Base-by-base conservation (phyloP, 2,113 vertebrate species). In the Trichomycterus rosablanca region DNA sequence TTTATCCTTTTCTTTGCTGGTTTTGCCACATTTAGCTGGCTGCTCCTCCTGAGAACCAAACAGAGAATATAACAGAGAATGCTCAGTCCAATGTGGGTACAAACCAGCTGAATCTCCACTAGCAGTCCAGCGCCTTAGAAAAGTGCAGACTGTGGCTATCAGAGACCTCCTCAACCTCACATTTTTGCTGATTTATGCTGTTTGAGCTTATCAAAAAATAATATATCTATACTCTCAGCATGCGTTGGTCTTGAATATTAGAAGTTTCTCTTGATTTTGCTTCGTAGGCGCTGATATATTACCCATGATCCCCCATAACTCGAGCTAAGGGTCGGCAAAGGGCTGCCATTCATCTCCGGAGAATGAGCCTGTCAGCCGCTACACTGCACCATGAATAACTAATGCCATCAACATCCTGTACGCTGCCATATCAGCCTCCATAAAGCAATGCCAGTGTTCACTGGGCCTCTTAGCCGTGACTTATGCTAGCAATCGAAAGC, bases 331-430 rank as follows among this genome's bases (percentile, higher is more conserved):
- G 32, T 56, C 19, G 43, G 32, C 63, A 16, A 42, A 48, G 26
- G 63, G 32, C 63, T 65, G 52, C 63, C 20, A 65, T 65, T 19
- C 23, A 43, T 65, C 63, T 65, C 52, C 23, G 3, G 52, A 49
- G 63, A 65, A 65, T 40, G 34, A 55, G 63, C 15, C 34, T 65
- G 63, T 65, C 63, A 65, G 52, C 43, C 16, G 35, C 44, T 30
- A 48, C 20, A 56, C 32, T 9, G 23, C 32, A 23, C 63, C 52
- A 56, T 65, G 52, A 65, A 65, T 65, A 57, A 65, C 52, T 57
- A 40, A 65, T 56, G 52, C 52, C 44, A 56, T 56, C 34, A 49
- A 37, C 43, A 24, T 65, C 52, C 44, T 48, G 63, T 65, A 48
- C 11, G 44, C 63, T 46, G 46, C 63, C 44, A 65, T 48, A 65